Percentiles rank a stretch among this genome's conserved stretches.
These are phyloP conservation scores for Cryptophagus acutangulus DNA, from an alignment of 2,888 invertebrate genomes.

Conservation along the genomic window DNA sequence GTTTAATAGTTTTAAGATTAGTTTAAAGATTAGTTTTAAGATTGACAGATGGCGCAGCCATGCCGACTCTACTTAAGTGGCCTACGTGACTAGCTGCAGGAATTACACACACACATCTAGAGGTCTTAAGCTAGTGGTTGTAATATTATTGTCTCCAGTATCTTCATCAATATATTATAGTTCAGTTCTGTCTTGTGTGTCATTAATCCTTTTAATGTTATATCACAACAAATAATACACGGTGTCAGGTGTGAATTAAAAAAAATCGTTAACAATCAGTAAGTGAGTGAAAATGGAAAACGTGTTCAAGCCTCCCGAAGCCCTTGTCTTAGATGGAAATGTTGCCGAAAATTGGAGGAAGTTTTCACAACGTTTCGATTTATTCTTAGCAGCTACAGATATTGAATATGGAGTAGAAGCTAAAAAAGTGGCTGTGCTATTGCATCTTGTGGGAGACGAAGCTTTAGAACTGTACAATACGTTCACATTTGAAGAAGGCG, in stretches of 20 bases:
- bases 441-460: slow-evolving; percentile 24
- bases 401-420: slow-evolving; percentile 8
- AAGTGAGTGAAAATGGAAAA: slow-evolving; percentile 13
- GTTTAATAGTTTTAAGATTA: too few relatives aligned
- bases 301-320: slow-evolving; percentile 17
- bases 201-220: too few relatives aligned
- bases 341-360: slow-evolving; percentile 18
- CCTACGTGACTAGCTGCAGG: too few relatives aligned
- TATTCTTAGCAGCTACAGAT: slow-evolving; percentile 19
- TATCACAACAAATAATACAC: slow-evolving; percentile 1
- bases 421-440: slow-evolving; percentile 19
- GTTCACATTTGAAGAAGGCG: slow-evolving; percentile 10
- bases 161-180: too few relatives aligned
- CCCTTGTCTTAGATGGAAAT: slow-evolving; percentile 15
- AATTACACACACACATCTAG: too few relatives aligned
- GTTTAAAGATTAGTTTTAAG: too few relatives aligned
- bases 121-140: too few relatives aligned
- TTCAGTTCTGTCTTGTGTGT: too few relatives aligned
- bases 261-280: neutral
- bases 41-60: too few relatives aligned
- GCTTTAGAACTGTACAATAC: slow-evolving; percentile 20
- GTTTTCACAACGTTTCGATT: slow-evolving; percentile 17
- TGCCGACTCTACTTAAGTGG: too few relatives aligned
- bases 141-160: too few relatives aligned
- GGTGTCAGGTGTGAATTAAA: slow-evolving; percentile 1